Percentiles rank a stretch among this genome's conserved stretches.
Evolutionary conservation across 2,888 invertebrate species (phyloP).

Genomic region (Drosophila anceps): DNA sequence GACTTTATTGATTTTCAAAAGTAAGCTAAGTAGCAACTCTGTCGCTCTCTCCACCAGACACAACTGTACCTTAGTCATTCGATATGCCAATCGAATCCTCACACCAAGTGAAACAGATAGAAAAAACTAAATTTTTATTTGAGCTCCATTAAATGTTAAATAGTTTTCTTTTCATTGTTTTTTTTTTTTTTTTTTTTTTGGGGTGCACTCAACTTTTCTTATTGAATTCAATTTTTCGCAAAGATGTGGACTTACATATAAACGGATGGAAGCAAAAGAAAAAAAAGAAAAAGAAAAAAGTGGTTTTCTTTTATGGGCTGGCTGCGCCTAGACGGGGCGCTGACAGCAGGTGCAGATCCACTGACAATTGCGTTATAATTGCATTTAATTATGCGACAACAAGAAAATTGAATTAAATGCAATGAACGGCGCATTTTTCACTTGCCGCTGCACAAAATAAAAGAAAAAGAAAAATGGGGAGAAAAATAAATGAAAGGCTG

Average conservation of each 20-base stretch:
- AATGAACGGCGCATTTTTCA: slow-evolving; percentile 39
- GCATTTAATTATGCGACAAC: slow-evolving; percentile 67
- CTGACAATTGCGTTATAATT: slow-evolving; percentile 62
- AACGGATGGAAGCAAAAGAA: background rate
- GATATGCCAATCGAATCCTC: background rate
- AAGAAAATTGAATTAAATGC: slow-evolving; percentile 62
- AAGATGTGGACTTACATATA: slow-evolving; percentile 10
- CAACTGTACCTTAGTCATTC: background rate
- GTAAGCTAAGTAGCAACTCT: background rate
- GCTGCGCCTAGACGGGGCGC: background rate
- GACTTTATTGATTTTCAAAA: too few species aligned
- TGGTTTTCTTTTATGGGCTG: slow-evolving; percentile 18
- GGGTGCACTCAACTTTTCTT: slow-evolving; percentile 20
- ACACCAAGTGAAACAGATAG: background rate
- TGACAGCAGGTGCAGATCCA: slow-evolving; percentile 41
- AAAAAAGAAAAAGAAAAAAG: too few species aligned
- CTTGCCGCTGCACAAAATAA: slow-evolving; percentile 16
- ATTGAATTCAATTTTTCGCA: background rate
- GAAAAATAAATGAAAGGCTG: background rate
- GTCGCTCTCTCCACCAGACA: background rate
- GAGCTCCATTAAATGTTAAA: slow-evolving; percentile 12
- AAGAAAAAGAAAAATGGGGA: background rate
- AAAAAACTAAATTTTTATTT: background rate
- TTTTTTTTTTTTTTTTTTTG: slow-evolving; percentile 15
- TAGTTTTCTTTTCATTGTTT: slow-evolving; percentile 12